phyloP scores from a whole-genome alignment of 35 echinoderm and acorn worm genomes.

The Ophiothrix spiculata region DNA sequence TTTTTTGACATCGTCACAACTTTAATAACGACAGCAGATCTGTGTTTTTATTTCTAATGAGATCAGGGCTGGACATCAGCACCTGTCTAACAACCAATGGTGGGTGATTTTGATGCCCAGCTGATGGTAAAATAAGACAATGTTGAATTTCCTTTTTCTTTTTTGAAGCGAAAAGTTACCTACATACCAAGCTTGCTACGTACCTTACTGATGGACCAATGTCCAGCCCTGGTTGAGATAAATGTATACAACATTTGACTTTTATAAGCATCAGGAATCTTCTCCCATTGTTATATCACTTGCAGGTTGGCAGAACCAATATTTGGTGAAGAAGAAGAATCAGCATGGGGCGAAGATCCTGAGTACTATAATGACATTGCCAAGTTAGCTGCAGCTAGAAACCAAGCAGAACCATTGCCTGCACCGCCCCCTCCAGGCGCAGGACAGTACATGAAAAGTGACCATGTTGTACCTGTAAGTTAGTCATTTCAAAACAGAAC shows the following conservation, averaged over 20 bases:
- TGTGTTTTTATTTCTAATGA: too few species aligned
- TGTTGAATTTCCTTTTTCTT: too few species aligned
- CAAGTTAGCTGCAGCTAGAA: constrained; percentile 57
- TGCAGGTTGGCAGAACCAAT: constrained; percentile 76
- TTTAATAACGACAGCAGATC: too few species aligned
- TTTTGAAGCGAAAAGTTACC: too few species aligned
- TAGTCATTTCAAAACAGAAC: neutral
- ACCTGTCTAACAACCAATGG: too few species aligned
- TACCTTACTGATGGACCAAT: too few species aligned
- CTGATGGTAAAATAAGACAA: too few species aligned
- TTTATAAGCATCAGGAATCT: neutral
- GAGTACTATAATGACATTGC: constrained; percentile 98
- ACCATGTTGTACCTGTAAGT: constrained; percentile 57
- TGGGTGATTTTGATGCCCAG: too few species aligned
- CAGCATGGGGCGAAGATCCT: constrained; percentile 95
- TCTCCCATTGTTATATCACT: neutral
- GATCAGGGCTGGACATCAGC: too few species aligned
- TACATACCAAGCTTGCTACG: too few species aligned
- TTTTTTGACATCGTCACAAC: too few species aligned
- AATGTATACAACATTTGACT: neutral
- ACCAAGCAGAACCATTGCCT: constrained; percentile 24
- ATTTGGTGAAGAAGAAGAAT: constrained; percentile 71
- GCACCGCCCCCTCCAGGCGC: constrained; percentile 58
- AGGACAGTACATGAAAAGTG: constrained; percentile 57
- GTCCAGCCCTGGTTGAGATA: too few species aligned